Base-by-base conservation (phyloP, 2,113 vertebrate genomes). In the Mesembrinibis cayennensis region DNA sequence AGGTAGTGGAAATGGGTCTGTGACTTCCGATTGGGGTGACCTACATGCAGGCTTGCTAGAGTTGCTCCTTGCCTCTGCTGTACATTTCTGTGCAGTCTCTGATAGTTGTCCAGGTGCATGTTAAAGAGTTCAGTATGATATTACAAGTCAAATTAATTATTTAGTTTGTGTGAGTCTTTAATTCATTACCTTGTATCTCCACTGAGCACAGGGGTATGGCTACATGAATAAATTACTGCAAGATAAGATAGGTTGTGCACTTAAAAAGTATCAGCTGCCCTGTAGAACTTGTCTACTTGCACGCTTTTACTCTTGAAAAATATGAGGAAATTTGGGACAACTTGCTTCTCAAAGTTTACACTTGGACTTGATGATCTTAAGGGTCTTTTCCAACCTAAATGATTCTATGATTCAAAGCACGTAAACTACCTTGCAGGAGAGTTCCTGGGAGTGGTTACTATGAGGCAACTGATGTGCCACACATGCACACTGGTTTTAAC, bases 131-230 rank as follows among this genome's bases (percentile, higher is more conserved):
- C 82, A 69, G 69, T 29, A 7, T 56, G 25, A 47, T 27, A 42
- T 95, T 96, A 67, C 88, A 71, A 81, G 73, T 63, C 65, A 56
- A 71, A 87, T 97, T 22, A 93, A 97, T 96, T 94, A 97, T 95
- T 97, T 84, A 93, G 22, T 53, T 62, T 72, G 5, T 78, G 23
- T 82, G 23, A 87, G 52, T 65, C 65, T 94, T 78, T 52, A 87
- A 89, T 95, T 92, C 73, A 50, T 89, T 81, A 52, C 30, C 34
- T 90, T 23, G 11, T 21, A 47, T 53, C 79, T 86, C 74, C 53
- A 38, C 5, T 59, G 85, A 88, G 40, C 30, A 42, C 82, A 86
- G 29, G 25, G 10, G 4, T 69, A 72, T 45, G 62, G 53, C 81
- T 69, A 20, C 89, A 82, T 80, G 58, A 93, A 94, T 86, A 94